Base-by-base conservation (phyloP, 2,888 invertebrate species). In the Zygothrica quintamaculata region DNA sequence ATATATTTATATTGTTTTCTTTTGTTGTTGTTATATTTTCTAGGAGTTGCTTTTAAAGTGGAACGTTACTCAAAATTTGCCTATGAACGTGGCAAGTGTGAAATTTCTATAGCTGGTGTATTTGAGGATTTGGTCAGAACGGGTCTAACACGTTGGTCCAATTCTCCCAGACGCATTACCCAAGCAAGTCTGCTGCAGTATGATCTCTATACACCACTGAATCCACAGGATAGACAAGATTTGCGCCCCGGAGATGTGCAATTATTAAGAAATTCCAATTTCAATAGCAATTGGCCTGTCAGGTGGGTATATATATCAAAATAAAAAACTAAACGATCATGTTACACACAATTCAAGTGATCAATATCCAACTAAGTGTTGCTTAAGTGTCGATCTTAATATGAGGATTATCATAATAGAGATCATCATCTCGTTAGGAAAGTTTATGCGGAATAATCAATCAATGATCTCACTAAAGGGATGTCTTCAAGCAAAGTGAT, bases 231-330 rank as follows among this genome's bases (percentile, higher is more conserved):
- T 34, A 71, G 84, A 0, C 89, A 89, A 42, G 16, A 74, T 1
- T 43, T 89, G 12, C 61, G 59, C 1, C 55, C 77, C 0, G 88
- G 87, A 1, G 84, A 89, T 64, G n/a, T 71, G 3, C 57, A 50
- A 3, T 36, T 52, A 42, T 64, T 89, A 1, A 71, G 53, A 46
- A 71, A 59, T 0, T 89, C 89, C 0, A 59, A 84, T 47, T 89
- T 89, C 36, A 89, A 89, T 77, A 52, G 78, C 25, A 81, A 82
- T 9, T 89, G 89, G 89, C 89, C 89, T 33, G 78, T 89, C 12
- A 84, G 89, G 88, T 88, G 47, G 55, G 68, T 87, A 47, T 36
- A 58, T 13, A 4, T 7, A 6, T 1, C 4, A n/a, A 39, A 22
- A 2, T 15, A 22, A 31, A 36, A 5, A 8, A 6, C 22, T 1